These are phyloP conservation scores for Trichogramma dendrolimi DNA, from an alignment of 2,888 invertebrate genomes.

Conservation along the genomic window DNA sequence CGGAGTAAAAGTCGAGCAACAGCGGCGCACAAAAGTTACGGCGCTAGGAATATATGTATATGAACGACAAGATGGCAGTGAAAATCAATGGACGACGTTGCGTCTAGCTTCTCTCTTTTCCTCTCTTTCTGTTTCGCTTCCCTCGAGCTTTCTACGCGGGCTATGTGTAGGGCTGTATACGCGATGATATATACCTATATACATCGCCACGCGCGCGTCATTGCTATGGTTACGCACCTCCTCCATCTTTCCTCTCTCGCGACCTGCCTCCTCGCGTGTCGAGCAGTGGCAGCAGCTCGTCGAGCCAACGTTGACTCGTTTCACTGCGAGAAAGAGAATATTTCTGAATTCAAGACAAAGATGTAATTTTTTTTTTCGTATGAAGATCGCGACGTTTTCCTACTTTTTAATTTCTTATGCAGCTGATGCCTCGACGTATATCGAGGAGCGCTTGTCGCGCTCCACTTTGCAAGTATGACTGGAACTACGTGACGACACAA, in stretches of 20 bases:
- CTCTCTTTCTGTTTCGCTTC: slow-evolving; percentile 18
- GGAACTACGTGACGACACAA: too few species aligned
- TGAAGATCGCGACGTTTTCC: slow-evolving; percentile 1
- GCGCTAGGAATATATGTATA: too few species aligned
- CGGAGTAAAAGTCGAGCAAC: too few species aligned
- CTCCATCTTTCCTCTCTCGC: slow-evolving; percentile 23
- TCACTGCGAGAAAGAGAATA: too few species aligned
- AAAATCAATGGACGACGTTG: slow-evolving; percentile 49
- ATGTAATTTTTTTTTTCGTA: slow-evolving; percentile 12
- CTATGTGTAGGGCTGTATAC: slow-evolving; percentile 9
- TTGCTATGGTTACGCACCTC: slow-evolving; percentile 50
- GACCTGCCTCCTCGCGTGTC: slow-evolving; percentile 28
- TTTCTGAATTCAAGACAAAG: slow-evolving; percentile 12
- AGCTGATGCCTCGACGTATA: too few species aligned
- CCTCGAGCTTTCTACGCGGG: slow-evolving; percentile 16
- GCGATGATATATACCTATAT: slow-evolving; percentile 17
- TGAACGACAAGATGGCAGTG: slow-evolving; percentile 50
- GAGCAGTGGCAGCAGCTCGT: slow-evolving; percentile 14
- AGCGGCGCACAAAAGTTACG: too few species aligned
- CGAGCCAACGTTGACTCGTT: too few species aligned
- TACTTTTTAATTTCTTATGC: neutral
- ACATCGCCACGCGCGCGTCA: slow-evolving; percentile 38
- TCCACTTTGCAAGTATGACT: too few species aligned
- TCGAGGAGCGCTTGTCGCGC: too few species aligned
- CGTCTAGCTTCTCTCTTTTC: slow-evolving; percentile 27